Evolutionary conservation across 2,113 vertebrate species (phyloP).

Genomic region (Eidolon helvum): DNA sequence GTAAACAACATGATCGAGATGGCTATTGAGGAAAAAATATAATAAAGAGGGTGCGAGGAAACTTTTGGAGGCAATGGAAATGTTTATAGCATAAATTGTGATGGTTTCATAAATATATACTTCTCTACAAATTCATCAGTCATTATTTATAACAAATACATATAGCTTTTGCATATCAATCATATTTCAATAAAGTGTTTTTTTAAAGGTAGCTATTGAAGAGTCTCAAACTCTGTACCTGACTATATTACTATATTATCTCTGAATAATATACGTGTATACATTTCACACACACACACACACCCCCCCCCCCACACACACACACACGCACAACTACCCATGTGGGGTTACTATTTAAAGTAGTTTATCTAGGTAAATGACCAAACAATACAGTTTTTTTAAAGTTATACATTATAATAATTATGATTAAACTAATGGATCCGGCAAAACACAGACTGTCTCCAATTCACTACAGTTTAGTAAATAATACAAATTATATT

Average conservation of each 20-base stretch:
- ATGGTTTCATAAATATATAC: background rate
- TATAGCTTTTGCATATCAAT: background rate
- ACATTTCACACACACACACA: background rate
- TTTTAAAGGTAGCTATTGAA: background rate
- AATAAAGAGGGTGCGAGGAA: background rate
- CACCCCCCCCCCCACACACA: background rate
- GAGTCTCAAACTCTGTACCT: background rate
- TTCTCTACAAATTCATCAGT: background rate
- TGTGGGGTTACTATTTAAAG: background rate
- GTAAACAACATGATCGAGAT: background rate
- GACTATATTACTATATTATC: background rate
- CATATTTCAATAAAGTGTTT: background rate
- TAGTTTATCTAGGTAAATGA: background rate
- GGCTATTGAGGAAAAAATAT: background rate
- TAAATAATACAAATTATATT: slow-evolving; percentile 19
- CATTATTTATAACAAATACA: background rate
- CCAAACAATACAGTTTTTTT: background rate
- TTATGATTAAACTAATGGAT: background rate
- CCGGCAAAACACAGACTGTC: background rate
- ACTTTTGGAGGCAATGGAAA: background rate
- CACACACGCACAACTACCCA: background rate
- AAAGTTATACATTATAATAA: background rate
- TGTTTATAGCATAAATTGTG: background rate
- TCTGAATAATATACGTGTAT: background rate
- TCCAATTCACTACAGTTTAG: background rate